Base-by-base conservation (phyloP, 2,797 vertebrate genomes). In the Xiphophorus birchmanni region DNA sequence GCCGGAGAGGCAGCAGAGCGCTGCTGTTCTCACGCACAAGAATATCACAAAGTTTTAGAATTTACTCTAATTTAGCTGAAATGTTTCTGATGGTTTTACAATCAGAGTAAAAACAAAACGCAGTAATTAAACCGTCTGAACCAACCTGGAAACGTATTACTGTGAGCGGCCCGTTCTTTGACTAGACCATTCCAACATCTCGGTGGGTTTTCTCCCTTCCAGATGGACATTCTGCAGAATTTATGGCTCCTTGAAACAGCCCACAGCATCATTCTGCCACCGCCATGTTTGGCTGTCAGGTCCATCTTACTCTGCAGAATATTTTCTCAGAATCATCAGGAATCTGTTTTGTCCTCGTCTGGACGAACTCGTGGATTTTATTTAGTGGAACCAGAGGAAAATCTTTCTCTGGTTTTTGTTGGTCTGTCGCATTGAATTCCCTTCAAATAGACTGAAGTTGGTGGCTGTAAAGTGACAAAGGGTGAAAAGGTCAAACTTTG, bases 1-100 rank as follows among this genome's bases (percentile, higher is more conserved):
- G 37, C 78, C 76, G 79, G 93, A 89, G 74, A 69, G 76, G 11
- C 29, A 8, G n/a, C 63, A 10, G 37, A 52, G 73, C 73, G 44
- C 7, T 0, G 3, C 32, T 54, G 7, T 58, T 10, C 26, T 32
- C 73, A 47, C 18, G 1, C 37, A 60, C 56, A 32, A 12, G 45
- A 47, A 47, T 4, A 47, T 47, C 45, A 48, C 15, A 5, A 17
- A 48, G 15, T 48, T 4, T 17, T 48, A 1, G 5, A 48, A 60
- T 60, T 65, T 9, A 37, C 37, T 9, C 8, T 21, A 9, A 37
- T 65, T 40, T 17, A 32, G 3, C 63, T 65, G 8, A 37, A 67
- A 42, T 9, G 65, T 69, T 69, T 69, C 32, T 40, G 63, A 40
- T 10, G 3, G 17, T 42, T 42, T 42, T 42, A 26, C 23, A 12